Evolutionary conservation across 1,140 invertebrate species (phyloP), one percentile per base, ranked within the genome.

Genomic region (Lasioglossum albipes): DNA sequence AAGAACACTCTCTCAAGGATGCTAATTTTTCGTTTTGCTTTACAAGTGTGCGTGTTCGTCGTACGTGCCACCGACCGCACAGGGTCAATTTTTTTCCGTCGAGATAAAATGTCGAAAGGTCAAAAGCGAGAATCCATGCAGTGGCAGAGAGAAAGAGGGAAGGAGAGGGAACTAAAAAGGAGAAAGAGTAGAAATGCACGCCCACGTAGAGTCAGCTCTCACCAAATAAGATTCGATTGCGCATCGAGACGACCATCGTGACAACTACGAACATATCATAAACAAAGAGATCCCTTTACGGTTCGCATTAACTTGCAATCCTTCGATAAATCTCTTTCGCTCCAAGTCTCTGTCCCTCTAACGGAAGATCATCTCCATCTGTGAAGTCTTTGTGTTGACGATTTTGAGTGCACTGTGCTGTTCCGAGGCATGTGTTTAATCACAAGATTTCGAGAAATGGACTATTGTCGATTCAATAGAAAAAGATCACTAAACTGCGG

Each of bases 191-290:
- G 42, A 74, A 36, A 74, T 54, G 54, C 20, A 83, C 84, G 77
- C 81, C 82, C 80, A 83, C 84, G 73, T 72, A 62, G 64, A 80
- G 64, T 27, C 66, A n/a, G 57, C 72, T 84, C 84, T 85, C 76
- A 77, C 82, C 82, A 84, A 85, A 85, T 85, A 84, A 76, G 73
- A 77, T 84, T 85, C 69, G 77, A 85, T 84, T 84, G 78, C 83
- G 66, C 68, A 84, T 84, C 76, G 52, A 27, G 49, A 83, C 54
- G 27, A 70, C 31, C 73, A 70, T 82, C 45, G 69, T 52, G 36
- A 52, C 65, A 64, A 82, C 77, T 72, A 81, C 54, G 57, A 74
- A 67, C 66, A 62, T 78, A 81, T 82, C 71, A 72, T 84, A 82
- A 86, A 85, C 70, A 84, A 82, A 81, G 79, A 83, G 71, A 12